Conservation (phyloP, 2,113 vertebrate genomes). For the Brienomyrus brachyistius region DNA sequence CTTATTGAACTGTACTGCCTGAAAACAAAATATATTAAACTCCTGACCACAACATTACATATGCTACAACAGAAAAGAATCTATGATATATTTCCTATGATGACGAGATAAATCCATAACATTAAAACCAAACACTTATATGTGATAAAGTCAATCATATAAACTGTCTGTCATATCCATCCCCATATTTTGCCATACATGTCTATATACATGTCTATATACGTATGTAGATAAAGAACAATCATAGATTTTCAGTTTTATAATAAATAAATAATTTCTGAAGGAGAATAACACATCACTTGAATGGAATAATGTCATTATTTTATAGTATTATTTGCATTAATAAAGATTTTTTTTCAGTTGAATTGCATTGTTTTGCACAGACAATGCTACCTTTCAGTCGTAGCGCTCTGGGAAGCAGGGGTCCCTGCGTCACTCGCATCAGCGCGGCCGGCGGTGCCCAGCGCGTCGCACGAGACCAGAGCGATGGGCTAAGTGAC, state of each 20-base stretch:
- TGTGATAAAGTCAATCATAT: background rate
- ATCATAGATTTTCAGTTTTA: background rate
- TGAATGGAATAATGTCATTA: background rate
- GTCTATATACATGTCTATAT: background rate
- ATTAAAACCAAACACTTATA: background rate
- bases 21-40: background rate
- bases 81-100: background rate
- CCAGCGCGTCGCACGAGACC: background rate
- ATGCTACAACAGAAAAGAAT: background rate
- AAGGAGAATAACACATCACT: background rate
- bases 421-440: background rate
- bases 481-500: background rate
- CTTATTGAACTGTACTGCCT: background rate
- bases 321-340: background rate
- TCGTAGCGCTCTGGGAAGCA: background rate
- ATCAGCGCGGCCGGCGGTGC: background rate
- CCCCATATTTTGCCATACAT: background rate
- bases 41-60: background rate
- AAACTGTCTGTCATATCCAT: background rate
- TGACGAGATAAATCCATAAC: background rate
- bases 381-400: background rate
- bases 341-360: background rate
- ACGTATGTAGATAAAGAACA: background rate
- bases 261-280: background rate
- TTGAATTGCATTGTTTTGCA: background rate